Evolutionary conservation across 2,797 vertebrate genomes (phyloP), one percentile per base, ranked within the genome.

Genomic region (Discoglossus pictus): DNA sequence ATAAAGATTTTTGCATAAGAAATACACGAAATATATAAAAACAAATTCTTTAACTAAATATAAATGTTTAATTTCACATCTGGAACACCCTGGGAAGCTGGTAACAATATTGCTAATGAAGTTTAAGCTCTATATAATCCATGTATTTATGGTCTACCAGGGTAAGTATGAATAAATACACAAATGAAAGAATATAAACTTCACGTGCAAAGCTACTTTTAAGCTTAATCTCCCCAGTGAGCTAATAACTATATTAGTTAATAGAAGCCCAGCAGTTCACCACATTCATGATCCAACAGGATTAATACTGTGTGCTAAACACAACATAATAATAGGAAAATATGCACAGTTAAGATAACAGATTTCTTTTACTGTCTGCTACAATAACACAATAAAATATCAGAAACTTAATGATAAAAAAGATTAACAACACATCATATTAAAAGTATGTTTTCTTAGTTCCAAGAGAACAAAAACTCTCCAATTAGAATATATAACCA

Each of bases 101-200:
- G 61, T 54, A 64, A 43, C 50, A 64, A 54, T 64, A 54, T 64
- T 38, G 34, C 61, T 64, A 64, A 64, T 64, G 61, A 64, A 53
- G 61, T 48, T 53, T 64, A 64, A 64, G 61, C 61, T 42, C 39
- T 27, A n/a, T 31, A 52, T 64, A 64, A 64, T 64, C 61, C 61
- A 54, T 43, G 61, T 64, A 53, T 64, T 52, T 53, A 64, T 38
- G 43, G 38, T 64, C 50, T 53, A n/a, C 48, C 20, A 48, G 50
- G 48, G 61, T 25, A 43, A 13, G 47, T 24, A 21, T 51, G 48
- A 17, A 53, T n/a, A 52, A 43, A 64, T 54, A 53, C 50, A 54
- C 61, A 21, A 54, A 64, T 53, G 27, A n/a, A 16, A 34, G 21
- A 64, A 53, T 64, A 64, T n/a, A n/a, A 17, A 38, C 48, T 35